Base-by-base conservation (phyloP, 2,888 invertebrate species). In the Chirona hameri region DNA sequence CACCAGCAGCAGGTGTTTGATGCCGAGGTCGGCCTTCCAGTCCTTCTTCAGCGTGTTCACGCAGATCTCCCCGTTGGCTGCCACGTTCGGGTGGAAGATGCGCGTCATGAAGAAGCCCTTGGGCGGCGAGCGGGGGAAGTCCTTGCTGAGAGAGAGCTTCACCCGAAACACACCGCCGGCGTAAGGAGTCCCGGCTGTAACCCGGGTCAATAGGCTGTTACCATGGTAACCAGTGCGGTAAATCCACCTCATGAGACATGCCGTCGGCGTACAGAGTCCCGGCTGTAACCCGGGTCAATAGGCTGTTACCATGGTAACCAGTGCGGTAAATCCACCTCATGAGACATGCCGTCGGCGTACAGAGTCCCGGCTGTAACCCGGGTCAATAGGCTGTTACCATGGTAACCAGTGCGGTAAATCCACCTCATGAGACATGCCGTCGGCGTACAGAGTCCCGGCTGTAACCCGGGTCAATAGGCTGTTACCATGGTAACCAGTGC, bases 61-160 rank as follows among this genome's bases (percentile, higher is more conserved):
- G 90, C 98, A 98, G 87, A 98, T 98, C 89, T 97, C 97, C 84
- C 98, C 98, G 90, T 93, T 95, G 84, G 92, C 90, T 81, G 97
- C 94, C 86, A 98, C 97, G 90, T 98, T 98, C 48, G 98, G 98
- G 89, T 98, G 98, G 90, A 98, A 98, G 88, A 98, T 96, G 91
- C 95, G 96, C 82, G 98, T 98, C 84, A 96, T 90, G 89, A 98
- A 98, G 90, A 88, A 90, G n/a, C 89, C 86, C 89, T 97, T 97
- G 81, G 98, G 98, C 85, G 98, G 96, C 86, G 93, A 92, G 86
- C 93, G 91, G 18, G 98, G 98, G 89, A 96, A 98, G 88, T 96
- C 96, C 90, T 96, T 96, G 24, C 95, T 95, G 83, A 98, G 91
- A 84, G 93, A 93, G 86, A 98, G 89, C 88, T 97, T 96, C 84